A percentile compares a stretch with the other conserved stretches of the same genome.
phyloP scores from a whole-genome alignment of 2,888 invertebrate genomes.

The Acrocera orbiculus region DNA sequence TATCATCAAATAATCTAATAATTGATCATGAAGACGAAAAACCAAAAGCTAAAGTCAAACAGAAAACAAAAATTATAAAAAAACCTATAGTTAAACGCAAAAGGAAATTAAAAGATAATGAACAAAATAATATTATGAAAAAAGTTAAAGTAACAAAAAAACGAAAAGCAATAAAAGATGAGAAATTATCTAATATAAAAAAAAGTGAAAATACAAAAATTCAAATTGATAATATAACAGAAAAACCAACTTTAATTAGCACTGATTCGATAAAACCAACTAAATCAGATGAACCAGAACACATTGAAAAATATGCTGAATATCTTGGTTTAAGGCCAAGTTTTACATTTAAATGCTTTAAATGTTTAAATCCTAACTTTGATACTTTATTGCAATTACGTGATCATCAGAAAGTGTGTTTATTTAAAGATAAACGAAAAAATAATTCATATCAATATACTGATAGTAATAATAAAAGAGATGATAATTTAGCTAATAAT shows the following conservation, averaged over 20 bases:
- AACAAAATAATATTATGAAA: neutral
- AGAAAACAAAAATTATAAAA: constrained; percentile 1
- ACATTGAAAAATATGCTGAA: constrained; percentile 43
- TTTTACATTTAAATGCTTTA: constrained; percentile 55
- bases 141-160: neutral
- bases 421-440: constrained; percentile 7
- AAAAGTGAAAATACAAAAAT: neutral
- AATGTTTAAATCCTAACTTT: constrained; percentile 51
- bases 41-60: neutral
- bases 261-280: neutral
- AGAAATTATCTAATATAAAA: neutral
- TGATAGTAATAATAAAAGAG: neutral
- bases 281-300: neutral
- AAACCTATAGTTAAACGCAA: no score
- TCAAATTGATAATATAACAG: neutral
- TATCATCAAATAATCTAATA: constrained; percentile 25
- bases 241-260: neutral
- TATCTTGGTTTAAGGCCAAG: constrained; percentile 53
- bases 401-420: constrained; percentile 49
- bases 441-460: neutral
- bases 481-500: constrained; percentile 4
- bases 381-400: constrained; percentile 46
- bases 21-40: constrained; percentile 24
- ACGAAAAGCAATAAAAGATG: neutral
- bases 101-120: neutral